Conservation (phyloP, 2,888 invertebrate species). For the Himalopsyche tibetana region DNA sequence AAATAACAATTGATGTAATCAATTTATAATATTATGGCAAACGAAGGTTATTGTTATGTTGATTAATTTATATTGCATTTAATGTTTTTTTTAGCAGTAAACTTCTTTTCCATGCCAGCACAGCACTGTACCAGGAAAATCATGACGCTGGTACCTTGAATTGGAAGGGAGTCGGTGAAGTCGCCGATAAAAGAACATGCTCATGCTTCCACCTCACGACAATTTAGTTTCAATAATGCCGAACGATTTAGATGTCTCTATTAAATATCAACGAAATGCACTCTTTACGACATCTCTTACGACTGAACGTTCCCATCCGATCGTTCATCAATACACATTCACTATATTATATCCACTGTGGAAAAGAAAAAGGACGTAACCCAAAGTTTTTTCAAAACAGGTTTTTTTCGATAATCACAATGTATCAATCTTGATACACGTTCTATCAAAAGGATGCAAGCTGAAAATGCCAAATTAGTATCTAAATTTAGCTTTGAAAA, state of each 20-base stretch:
- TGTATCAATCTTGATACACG: too few species aligned
- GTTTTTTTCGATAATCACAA: too few species aligned
- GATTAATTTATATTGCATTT: neutral
- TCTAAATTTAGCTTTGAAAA: too few species aligned
- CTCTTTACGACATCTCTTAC: neutral
- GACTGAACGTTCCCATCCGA: neutral
- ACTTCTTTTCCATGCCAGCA: neutral
- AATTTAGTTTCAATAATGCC: constrained; percentile 64
- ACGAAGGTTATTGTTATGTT: too few species aligned
- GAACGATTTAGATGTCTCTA: constrained; percentile 64
- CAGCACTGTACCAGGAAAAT: constrained; percentile 41
- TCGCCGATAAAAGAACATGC: constrained; percentile 22
- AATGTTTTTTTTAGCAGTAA: neutral
- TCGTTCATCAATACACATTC: neutral
- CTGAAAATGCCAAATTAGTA: too few species aligned
- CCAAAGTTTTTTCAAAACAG: too few species aligned
- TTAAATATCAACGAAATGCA: constrained; percentile 33
- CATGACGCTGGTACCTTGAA: constrained; percentile 2
- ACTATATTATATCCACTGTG: too few species aligned
- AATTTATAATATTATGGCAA: too few species aligned
- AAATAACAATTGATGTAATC: too few species aligned
- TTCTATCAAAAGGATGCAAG: too few species aligned
- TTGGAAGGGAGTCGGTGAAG: constrained; percentile 8
- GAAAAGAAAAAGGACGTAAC: too few species aligned
- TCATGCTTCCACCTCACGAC: constrained; percentile 64